Base-by-base conservation (phyloP, 2,888 invertebrate species). In the Lasioglossum calceatum region DNA sequence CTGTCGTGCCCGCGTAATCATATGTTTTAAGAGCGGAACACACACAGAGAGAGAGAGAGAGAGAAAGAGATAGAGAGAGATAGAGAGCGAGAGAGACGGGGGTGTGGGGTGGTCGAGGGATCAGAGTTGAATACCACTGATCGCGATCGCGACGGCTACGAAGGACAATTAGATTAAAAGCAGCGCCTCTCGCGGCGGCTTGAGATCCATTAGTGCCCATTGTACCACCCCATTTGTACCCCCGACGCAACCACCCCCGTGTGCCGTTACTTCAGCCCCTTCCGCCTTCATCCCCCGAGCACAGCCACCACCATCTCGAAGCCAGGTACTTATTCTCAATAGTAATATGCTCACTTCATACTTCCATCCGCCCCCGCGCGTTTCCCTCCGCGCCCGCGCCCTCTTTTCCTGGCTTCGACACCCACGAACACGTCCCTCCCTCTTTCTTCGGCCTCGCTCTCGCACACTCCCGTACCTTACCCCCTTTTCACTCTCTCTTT, bases 161-260 rank as follows among this genome's bases (percentile, higher is more conserved):
- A 93, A 94, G 95, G 95, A 95, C 95, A 94, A 95, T 95, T 95
- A 95, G 95, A 95, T 95, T 95, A 95, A 95, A 95, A 95, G 95
- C 95, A 95, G 95, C 95, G 95, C 94, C 95, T 95, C 95, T 95
- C 93, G 94, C 94, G 94, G 94, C 94, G 93, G 95, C 95, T 95
- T 94, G 95, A 95, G 95, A 95, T 95, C 95, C 95, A 95, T 95
- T 95, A 95, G 95, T 93, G 94, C 94, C 95, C 94, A 95, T 95
- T 95, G 95, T 95, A 94, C 93, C 94, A 94, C 94, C 94, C 95
- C 95, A 95, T 95, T 95, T 94, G 93, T 92, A 93, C 93, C 93
- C 91, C 93, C 93, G 92, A 90, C 92, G 88, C 91, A 89, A 58
- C 92, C 93, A 90, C 91, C 93, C 86, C 91, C 92, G 88, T 90